phyloP scores from a whole-genome alignment of 2,113 vertebrate species.

The Zapus hudsonius region DNA sequence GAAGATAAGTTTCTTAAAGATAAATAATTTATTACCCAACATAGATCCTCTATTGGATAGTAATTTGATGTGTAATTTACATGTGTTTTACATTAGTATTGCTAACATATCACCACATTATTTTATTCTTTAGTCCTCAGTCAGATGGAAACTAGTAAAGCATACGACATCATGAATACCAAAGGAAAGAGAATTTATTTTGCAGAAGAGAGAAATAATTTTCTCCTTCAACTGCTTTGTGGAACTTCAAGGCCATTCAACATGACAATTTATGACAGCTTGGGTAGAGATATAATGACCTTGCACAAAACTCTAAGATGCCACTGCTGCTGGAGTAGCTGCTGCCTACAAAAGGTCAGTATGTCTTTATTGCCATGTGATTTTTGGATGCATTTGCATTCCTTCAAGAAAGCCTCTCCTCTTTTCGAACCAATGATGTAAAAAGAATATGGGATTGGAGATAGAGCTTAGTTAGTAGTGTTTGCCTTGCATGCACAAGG shows the following conservation, averaged over 20 bases:
- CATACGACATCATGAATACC: conserved; percentile 88
- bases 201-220: conserved; percentile 89
- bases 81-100: neutral
- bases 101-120: neutral
- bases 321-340: neutral
- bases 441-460: neutral
- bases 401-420: neutral
- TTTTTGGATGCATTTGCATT: neutral
- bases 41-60: neutral
- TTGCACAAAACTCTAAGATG: conserved; percentile 17
- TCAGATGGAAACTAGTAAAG: conserved; percentile 88
- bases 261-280: conserved; percentile 44
- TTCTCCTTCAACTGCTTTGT: conserved; percentile 86
- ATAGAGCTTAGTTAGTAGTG: neutral
- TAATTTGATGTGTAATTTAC: neutral
- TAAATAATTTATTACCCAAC: neutral
- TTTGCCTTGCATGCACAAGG: neutral
- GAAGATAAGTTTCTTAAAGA: neutral
- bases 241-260: conserved; percentile 76
- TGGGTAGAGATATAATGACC: conserved; percentile 32
- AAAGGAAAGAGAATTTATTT: conserved; percentile 90
- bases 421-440: neutral
- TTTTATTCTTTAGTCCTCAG: conserved; percentile 72
- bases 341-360: conserved; percentile 54
- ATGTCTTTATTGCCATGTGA: neutral